Percentiles rank a stretch among this genome's conserved stretches.
Conservation (phyloP, 2,113 vertebrate species). For the Caretta caretta region DNA sequence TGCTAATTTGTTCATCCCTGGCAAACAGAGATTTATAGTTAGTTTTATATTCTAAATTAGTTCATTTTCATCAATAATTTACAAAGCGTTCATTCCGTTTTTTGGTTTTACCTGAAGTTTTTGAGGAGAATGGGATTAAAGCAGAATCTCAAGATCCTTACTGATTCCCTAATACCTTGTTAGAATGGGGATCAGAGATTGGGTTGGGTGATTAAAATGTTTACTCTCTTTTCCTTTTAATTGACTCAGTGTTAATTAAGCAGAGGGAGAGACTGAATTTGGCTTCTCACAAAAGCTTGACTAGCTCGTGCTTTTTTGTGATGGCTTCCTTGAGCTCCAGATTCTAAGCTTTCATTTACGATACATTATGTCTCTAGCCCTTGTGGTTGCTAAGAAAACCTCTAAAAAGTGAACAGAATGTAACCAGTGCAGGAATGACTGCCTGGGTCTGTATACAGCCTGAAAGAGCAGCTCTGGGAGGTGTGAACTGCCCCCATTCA, state of each 20-base stretch:
- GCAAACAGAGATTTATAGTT: not conserved
- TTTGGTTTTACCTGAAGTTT: not conserved
- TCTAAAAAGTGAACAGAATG: not conserved
- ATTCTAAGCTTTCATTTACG: not conserved
- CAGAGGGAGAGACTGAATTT: not conserved
- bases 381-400: not conserved
- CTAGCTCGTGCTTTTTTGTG: not conserved
- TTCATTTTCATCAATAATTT: not conserved
- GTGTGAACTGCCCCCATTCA: not conserved
- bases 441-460: not conserved
- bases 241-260: not conserved
- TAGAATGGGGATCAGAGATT: not conserved
- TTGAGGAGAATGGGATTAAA: not conserved
- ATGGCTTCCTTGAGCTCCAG: not conserved
- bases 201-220: not conserved
- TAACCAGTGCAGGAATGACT: not conserved
- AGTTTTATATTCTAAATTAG: not conserved
- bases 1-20: not conserved
- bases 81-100: not conserved
- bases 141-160: not conserved
- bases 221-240: not conserved
- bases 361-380: not conserved
- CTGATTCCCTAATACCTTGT: not conserved
- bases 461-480: not conserved
- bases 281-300: not conserved